Conservation (phyloP, 92 coral and sea anemone genomes). For the Diadumene lineata region DNA sequence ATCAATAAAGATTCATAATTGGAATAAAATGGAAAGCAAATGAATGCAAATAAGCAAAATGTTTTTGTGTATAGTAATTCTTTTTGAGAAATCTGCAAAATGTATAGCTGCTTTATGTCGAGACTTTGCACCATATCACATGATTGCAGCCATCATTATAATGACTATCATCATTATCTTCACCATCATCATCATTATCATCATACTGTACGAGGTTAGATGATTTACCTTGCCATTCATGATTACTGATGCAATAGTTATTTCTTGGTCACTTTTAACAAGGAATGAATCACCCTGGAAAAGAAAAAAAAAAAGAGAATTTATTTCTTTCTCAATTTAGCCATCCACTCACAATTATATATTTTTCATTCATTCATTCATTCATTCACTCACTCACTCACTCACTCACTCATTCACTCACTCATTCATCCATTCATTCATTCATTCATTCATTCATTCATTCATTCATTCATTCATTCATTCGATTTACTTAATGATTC, state of each 20-base stretch:
- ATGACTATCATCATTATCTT: not conserved
- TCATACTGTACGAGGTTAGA: not conserved
- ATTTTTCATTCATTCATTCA: not conserved
- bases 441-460: not conserved
- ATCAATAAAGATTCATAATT: too few species aligned
- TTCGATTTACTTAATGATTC: too few species aligned
- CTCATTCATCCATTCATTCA: not conserved
- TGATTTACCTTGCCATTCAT: conserved; percentile 50
- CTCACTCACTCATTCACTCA: not conserved
- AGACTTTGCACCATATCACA: too few species aligned
- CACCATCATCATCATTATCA: not conserved
- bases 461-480: not conserved
- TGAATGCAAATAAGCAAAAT: too few species aligned
- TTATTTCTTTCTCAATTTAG: not conserved
- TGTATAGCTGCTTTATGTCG: too few species aligned
- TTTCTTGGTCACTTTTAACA: conserved; percentile 32
- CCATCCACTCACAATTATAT: not conserved
- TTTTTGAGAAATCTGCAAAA: too few species aligned
- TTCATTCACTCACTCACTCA: not conserved
- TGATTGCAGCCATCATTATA: not conserved
- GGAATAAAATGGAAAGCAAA: too few species aligned
- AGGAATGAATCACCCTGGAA: conserved; percentile 47
- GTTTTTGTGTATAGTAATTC: too few species aligned
- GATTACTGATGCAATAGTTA: conserved; percentile 50
- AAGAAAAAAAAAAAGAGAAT: not conserved